Percentiles rank a stretch among this genome's conserved stretches.
These are phyloP conservation scores for Zaprionus camerounensis DNA, from an alignment of 1,140 invertebrate genomes.

Conservation along the genomic window DNA sequence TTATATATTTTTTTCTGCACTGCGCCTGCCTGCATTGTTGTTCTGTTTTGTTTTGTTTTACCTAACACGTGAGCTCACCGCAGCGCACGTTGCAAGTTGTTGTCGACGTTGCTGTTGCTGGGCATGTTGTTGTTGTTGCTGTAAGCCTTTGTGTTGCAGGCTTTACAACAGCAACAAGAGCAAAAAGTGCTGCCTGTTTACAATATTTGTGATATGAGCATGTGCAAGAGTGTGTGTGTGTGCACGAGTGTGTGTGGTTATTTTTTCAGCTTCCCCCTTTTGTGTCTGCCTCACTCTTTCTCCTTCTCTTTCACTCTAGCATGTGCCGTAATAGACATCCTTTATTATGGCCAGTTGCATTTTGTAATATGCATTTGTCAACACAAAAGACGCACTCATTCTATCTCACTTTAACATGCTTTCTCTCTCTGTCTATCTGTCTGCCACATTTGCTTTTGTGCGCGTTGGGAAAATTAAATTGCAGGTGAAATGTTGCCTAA, in stretches of 20 bases:
- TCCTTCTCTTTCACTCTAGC: constrained; percentile 15
- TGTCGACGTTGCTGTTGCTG: constrained; percentile 33
- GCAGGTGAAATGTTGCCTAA: constrained; percentile 49
- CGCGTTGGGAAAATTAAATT: constrained; percentile 12
- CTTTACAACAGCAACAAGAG: constrained; percentile 46
- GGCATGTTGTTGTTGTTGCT: constrained; percentile 42
- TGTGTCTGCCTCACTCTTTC: constrained; percentile 11
- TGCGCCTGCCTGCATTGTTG: constrained; percentile 65
- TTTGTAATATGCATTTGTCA: constrained; percentile 74
- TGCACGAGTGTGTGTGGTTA: neutral
- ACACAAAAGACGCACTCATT: constrained; percentile 48
- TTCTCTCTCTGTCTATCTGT: constrained; percentile 2
- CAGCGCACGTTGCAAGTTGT: constrained; percentile 69
- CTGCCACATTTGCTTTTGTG: constrained; percentile 18
- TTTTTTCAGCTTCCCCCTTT: constrained; percentile 10
- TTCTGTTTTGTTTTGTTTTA: constrained; percentile 63
- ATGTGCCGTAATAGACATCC: constrained; percentile 63
- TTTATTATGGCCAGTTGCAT: constrained; percentile 68
- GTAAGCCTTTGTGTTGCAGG: constrained; percentile 67
- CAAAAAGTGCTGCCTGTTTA: constrained; percentile 71
- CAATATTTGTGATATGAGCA: constrained; percentile 70
- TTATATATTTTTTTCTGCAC: constrained; percentile 54
- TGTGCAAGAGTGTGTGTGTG: neutral
- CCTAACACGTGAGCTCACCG: constrained; percentile 72
- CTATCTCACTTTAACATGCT: neutral